Base-by-base conservation (phyloP, 1,140 invertebrate genomes). In the Branchinecta lynchi region DNA sequence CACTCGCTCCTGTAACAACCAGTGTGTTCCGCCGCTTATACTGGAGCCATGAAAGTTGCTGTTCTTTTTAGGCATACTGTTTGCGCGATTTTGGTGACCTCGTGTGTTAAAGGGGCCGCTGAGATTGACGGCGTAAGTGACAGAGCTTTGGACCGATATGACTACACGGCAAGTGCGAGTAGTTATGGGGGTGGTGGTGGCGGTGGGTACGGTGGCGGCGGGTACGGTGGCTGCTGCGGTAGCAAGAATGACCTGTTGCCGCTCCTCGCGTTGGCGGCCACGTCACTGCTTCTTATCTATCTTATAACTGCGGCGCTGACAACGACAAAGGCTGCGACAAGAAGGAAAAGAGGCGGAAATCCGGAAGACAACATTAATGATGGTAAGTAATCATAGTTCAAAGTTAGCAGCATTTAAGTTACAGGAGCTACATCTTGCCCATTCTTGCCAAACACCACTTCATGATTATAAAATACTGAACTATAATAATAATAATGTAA, bases 251-350 rank as follows among this genome's bases (percentile, higher is more conserved):
- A 71, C 44, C 51, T 70, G 3, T 20, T 71, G 32, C 70, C 70
- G 10, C 46, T 71, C 15, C 60, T 71, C 15, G 71, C 71, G 7
- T 66, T 71, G 60, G 32, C 67, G 9, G 71, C 71, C 0, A n/a
- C 69, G 8, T 66, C 68, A 1, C 45, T 71, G 12, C 21, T 71
- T 10, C 68, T 71, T 8, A 46, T 71, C 9, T 71, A 71, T 45
- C 17, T 71, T n/a, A 71, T 71, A 20, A 45, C 43, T 0, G 45
- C 44, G 10, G 68, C 60, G 2, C 68, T 51, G 3, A 71, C 67
- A 15, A 71, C 67, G 7, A 65, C 43, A 10, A 43, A 45, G 12
- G 45, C 15, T 17, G n/a, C 69, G 66, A 60, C 1, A 3, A 20
- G 51, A 60, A 60, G 51, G 51, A 60, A 6, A 20, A 60, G 17